Conservation (phyloP, 1,140 invertebrate species). For the Marisa cornuarietis region DNA sequence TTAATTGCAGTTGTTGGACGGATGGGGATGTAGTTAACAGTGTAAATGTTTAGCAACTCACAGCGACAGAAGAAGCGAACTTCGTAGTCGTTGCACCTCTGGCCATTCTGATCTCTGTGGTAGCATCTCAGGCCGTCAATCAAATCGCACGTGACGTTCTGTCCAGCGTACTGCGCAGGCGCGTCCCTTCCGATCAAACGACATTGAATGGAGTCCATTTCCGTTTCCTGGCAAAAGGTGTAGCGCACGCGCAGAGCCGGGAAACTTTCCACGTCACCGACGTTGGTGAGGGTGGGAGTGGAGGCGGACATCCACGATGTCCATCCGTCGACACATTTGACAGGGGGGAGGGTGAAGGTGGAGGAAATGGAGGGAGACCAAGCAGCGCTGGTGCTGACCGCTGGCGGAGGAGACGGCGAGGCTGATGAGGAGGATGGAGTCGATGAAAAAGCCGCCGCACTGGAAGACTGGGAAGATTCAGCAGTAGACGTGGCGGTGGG, state of each 20-base stretch:
- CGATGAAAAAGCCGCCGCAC: too few species aligned
- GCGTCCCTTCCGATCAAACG: slow-evolving; percentile 36
- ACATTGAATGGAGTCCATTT: slow-evolving; percentile 54
- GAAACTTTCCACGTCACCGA: slow-evolving; percentile 44
- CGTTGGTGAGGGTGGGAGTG: slow-evolving; percentile 38
- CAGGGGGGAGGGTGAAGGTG: neutral
- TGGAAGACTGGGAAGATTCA: too few species aligned
- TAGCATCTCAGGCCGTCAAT: slow-evolving; percentile 41
- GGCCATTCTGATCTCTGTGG: slow-evolving; percentile 37
- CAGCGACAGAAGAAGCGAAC: slow-evolving; percentile 65
- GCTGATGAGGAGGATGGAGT: too few species aligned
- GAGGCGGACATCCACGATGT: slow-evolving; percentile 49
- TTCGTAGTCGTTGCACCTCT: slow-evolving; percentile 58
- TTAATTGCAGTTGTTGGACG: too few species aligned
- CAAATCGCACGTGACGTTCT: slow-evolving; percentile 38
- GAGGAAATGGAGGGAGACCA: too few species aligned
- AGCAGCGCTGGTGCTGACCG: too few species aligned
- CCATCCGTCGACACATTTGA: slow-evolving; percentile 33
- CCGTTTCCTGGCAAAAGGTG: slow-evolving; percentile 43
- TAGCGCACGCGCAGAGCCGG: slow-evolving; percentile 33
- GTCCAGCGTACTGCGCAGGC: slow-evolving; percentile 26
- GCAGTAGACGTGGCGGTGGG: neutral
- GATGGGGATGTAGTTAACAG: too few species aligned
- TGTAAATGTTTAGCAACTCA: slow-evolving; percentile 8
- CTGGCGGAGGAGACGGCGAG: too few species aligned